Evolutionary conservation across 2,888 invertebrate genomes (phyloP).

Genomic region (Phania funesta): DNA sequence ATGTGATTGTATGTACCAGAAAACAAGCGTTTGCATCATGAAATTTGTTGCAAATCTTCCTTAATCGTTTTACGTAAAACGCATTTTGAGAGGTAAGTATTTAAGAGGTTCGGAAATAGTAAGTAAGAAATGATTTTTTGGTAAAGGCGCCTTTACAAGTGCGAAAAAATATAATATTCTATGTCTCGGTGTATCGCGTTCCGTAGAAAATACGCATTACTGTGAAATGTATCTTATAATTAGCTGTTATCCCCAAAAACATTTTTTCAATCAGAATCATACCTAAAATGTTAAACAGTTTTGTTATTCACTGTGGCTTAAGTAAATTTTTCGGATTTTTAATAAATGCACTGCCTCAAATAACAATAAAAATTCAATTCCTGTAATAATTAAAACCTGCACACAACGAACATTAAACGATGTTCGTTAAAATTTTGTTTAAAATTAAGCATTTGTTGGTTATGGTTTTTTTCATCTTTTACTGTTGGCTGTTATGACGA

Average conservation of each 20-base stretch:
- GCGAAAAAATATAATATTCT: too few relatives aligned
- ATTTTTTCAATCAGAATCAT: neutral
- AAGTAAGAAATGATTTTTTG: too few relatives aligned
- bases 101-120: too few relatives aligned
- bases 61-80: neutral
- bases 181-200: too few relatives aligned
- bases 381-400: conserved; percentile 41
- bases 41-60: conserved; percentile 22
- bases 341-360: conserved; percentile 2
- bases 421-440: conserved; percentile 45
- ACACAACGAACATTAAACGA: conserved; percentile 29
- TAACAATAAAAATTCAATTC: conserved; percentile 31
- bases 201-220: too few relatives aligned
- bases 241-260: neutral
- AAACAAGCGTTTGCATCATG: conserved; percentile 18
- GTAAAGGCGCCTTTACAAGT: too few relatives aligned
- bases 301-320: neutral
- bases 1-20: neutral
- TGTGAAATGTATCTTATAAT: neutral
- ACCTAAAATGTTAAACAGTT: neutral
- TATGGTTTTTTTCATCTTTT: neutral
- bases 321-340: neutral
- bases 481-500: conserved; percentile 41
- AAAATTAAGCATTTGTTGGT: conserved; percentile 47
- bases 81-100: too few relatives aligned